Conservation (phyloP, 2,797 vertebrate species). For the Phrynocephalus vlangalii region DNA sequence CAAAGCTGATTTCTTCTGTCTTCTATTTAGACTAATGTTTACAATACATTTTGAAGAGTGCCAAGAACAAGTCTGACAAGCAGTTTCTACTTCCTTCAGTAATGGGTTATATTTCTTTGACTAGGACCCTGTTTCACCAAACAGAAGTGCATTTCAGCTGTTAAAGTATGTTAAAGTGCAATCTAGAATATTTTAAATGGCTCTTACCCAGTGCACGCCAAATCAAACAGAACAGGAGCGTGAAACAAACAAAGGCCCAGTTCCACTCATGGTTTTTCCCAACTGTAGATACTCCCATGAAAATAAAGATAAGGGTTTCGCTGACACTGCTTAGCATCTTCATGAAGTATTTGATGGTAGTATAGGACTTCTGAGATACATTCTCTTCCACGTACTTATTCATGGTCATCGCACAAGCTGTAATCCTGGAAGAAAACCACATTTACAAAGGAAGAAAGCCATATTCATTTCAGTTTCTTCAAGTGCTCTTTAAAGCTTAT, state of each 20-base stretch:
- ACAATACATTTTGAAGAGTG: neutral
- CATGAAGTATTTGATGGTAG: slow-evolving; percentile 94
- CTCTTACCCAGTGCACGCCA: slow-evolving; percentile 92
- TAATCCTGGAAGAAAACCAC: slow-evolving; percentile 83
- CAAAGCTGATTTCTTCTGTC: neutral
- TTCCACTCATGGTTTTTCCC: slow-evolving; percentile 97
- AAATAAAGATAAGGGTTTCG: slow-evolving; percentile 98
- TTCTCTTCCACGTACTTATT: slow-evolving; percentile 98
- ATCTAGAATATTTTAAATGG: neutral
- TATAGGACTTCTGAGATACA: slow-evolving; percentile 95
- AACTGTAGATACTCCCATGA: slow-evolving; percentile 95
- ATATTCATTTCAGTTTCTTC: slow-evolving; percentile 24
- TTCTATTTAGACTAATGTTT: neutral
- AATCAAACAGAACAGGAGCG: slow-evolving; percentile 91
- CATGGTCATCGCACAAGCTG: slow-evolving; percentile 96
- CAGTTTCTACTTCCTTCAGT: neutral
- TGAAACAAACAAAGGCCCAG: slow-evolving; percentile 96
- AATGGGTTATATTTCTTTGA: neutral
- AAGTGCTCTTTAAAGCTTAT: neutral
- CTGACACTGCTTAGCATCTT: slow-evolving; percentile 97
- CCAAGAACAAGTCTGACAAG: neutral
- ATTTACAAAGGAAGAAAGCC: slow-evolving; percentile 54
- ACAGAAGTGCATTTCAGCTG: neutral
- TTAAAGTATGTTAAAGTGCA: neutral
- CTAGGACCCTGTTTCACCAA: neutral